Evolutionary conservation across 2,797 vertebrate genomes (phyloP).

Genomic region (Coccyzus lansbergi): DNA sequence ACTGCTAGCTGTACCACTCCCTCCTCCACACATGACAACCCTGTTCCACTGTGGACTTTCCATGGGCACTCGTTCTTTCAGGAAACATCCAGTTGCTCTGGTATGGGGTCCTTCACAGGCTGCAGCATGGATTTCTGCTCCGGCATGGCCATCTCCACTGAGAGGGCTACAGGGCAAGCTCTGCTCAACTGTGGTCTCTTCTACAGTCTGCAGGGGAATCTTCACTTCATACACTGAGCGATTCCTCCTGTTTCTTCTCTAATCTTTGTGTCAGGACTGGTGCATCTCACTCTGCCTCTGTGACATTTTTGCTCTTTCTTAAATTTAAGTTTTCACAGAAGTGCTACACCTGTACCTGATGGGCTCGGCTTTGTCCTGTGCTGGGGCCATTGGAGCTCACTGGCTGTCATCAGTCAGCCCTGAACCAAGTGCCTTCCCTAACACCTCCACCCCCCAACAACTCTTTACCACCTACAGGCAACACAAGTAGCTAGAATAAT

Average conservation of each 20-base stretch:
- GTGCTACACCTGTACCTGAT: not conserved
- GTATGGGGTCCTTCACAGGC: not conserved
- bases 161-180: not conserved
- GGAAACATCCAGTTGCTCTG: not conserved
- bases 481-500: not conserved
- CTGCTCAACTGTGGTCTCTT: not conserved
- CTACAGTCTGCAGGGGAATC: not conserved
- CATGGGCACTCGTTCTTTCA: not conserved
- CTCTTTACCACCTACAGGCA: not conserved
- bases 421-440: rapidly evolving
- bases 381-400: not conserved
- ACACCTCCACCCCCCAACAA: not conserved
- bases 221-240: not conserved
- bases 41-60: not conserved
- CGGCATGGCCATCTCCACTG: not conserved
- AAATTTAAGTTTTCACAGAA: not conserved
- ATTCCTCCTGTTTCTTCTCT: not conserved
- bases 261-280: not conserved
- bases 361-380: not conserved
- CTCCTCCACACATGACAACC: not conserved
- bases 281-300: not conserved
- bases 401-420: not conserved
- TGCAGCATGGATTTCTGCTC: not conserved
- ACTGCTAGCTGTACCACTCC: not conserved
- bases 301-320: not conserved